Evolutionary conservation across 2,797 vertebrate genomes (phyloP), one percentile per base, ranked within the genome.

Genomic region (Streptopelia turtur): DNA sequence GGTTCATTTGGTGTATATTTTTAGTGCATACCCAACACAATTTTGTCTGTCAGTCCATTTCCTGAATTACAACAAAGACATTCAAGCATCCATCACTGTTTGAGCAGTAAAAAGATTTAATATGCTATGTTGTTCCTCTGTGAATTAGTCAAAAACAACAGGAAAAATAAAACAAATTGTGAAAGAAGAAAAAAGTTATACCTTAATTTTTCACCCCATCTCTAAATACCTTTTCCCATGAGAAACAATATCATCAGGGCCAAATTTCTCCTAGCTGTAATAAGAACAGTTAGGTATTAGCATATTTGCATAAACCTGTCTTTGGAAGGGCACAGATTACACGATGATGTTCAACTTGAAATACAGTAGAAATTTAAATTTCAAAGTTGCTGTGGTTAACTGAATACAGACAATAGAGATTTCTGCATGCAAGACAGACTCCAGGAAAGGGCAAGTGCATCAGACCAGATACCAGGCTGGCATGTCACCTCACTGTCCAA

Each of bases 31-130:
- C 30, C 3, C 35, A 84, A 77, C 9, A 66, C 22, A 87, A 45
- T 83, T 88, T 59, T 84, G 56, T 49, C 53, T 87, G 41, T 59
- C 69, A 71, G 45, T 37, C 83, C 35, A 83, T 49, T 94, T 84
- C 56, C 87, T 91, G 70, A 87, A 89, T 92, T 80, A 91, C 27
- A 65, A 60, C 74, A 82, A 84, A 90, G 59, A 79, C 25, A 70
- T 69, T 87, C 24, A 80, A 69, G 45, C 39, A 59, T 39, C 27
- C 37, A 77, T 83, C 76, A 66, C 30, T 65, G 37, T 70, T 80
- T 1, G 7, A 92, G 61, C 8, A 8, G 75, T 83, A 91, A 89
- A 95, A 53, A 91, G 52, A 91, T 87, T 74, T 56, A 87, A 61
- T 47, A 17, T 10, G 16, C 52, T 59, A 52, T 1, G 7, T 49